Percentiles rank a stretch among this genome's conserved stretches.
Conservation (phyloP, 1,140 invertebrate species). For the Mactra quadrangularis region DNA sequence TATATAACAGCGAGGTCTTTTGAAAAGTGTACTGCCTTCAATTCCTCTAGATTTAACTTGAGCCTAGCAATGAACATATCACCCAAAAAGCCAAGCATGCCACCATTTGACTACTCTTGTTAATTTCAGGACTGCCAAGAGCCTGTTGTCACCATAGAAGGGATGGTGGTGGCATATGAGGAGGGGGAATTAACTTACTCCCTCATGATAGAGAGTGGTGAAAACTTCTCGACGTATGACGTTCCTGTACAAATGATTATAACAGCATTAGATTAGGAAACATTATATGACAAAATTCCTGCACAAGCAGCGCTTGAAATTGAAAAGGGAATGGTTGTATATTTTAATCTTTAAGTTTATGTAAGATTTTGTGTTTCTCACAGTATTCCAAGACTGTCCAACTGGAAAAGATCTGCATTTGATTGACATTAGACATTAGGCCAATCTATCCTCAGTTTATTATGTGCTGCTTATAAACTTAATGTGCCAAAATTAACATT, state of each 20-base stretch:
- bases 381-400: not conserved
- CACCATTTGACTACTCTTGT: not conserved
- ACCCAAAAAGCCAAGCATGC: not conserved
- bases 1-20: too few relatives aligned
- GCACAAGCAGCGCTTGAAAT: not conserved
- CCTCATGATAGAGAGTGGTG: conserved; percentile 13
- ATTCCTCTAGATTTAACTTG: not conserved
- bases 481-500: too few relatives aligned
- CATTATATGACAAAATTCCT: not conserved
- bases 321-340: conserved; percentile 5
- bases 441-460: not conserved
- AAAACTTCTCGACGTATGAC: not conserved
- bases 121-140: conserved; percentile 16
- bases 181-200: conserved; percentile 3
- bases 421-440: not conserved
- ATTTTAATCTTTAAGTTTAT: not conserved
- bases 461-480: too few relatives aligned
- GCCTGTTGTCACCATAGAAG: not conserved
- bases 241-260: conserved; percentile 1
- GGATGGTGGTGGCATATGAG: conserved; percentile 2
- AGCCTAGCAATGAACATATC: not conserved
- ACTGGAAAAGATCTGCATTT: not conserved
- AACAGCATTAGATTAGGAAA: not conserved
- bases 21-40: too few relatives aligned
- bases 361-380: conserved; percentile 10